phyloP scores from a whole-genome alignment of 2,113 vertebrate species.

The Taurulus bubalis region DNA sequence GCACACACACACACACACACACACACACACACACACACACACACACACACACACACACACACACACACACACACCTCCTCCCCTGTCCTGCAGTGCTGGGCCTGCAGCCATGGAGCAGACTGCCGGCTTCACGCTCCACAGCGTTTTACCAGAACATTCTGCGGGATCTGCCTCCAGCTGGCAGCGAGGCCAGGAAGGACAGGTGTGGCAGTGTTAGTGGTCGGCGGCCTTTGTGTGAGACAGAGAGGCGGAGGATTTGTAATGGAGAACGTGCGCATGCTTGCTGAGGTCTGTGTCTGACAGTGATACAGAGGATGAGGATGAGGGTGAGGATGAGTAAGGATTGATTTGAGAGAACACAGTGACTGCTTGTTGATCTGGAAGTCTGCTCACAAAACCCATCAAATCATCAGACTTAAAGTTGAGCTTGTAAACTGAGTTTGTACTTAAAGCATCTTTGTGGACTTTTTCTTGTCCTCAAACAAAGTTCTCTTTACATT shows the following conservation, averaged over 20 bases:
- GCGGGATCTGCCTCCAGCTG: slow-evolving; percentile 54
- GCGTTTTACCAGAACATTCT: slow-evolving; percentile 52
- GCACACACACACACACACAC: background rate
- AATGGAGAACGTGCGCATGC: slow-evolving; percentile 6
- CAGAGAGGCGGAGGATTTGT: background rate
- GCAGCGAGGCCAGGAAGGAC: slow-evolving; percentile 35
- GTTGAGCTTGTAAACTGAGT: too few relatives aligned
- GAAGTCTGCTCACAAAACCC: too few relatives aligned
- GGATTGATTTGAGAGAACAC: background rate
- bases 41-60: background rate
- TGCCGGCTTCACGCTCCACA: slow-evolving; percentile 55
- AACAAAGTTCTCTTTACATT: too few relatives aligned
- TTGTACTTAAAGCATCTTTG: too few relatives aligned
- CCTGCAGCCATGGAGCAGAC: slow-evolving; percentile 51
- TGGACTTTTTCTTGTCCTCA: too few relatives aligned
- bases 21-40: too few relatives aligned
- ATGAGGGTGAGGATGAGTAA: background rate
- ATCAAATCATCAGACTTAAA: too few relatives aligned
- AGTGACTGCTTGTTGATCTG: background rate
- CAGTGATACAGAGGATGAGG: background rate
- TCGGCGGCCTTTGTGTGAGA: slow-evolving; percentile 1
- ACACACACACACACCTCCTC: background rate
- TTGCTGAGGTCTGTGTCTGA: background rate
- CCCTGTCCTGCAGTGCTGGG: slow-evolving; percentile 23
- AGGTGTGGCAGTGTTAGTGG: slow-evolving; percentile 42